Percentiles rank a stretch among this genome's conserved stretches.
Conservation (phyloP, 2,113 vertebrate species). For the Cochlearius cochlearius region DNA sequence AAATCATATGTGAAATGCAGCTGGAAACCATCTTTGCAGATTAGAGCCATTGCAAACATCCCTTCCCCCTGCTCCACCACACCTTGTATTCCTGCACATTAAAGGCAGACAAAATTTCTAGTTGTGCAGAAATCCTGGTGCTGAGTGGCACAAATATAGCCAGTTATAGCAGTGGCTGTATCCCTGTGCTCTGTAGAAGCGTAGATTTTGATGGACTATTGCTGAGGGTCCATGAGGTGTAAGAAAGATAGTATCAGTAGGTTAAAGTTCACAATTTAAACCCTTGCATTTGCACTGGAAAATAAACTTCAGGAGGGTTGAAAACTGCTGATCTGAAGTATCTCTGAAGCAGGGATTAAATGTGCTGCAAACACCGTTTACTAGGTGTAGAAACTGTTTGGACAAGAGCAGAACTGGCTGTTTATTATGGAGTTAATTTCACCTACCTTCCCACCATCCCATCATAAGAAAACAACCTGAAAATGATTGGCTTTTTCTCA, state of each 20-base stretch:
- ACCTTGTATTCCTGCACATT: constrained; percentile 12
- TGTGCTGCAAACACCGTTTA: neutral
- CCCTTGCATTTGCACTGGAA: neutral
- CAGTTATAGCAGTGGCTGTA: neutral
- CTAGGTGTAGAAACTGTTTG: neutral
- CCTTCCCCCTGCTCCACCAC: neutral
- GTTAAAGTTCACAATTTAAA: neutral
- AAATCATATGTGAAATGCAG: constrained; percentile 51
- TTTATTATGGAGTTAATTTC: neutral
- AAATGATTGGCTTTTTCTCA: neutral
- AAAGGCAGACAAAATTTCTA: neutral
- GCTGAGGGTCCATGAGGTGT: neutral
- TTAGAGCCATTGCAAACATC: constrained; percentile 13
- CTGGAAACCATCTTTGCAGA: constrained; percentile 38
- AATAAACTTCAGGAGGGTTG: neutral
- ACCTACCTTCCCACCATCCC: neutral
- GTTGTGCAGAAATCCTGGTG: neutral
- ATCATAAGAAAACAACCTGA: neutral
- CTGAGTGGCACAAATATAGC: neutral
- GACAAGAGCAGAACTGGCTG: neutral
- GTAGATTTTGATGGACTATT: neutral
- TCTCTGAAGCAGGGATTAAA: neutral
- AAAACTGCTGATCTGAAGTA: neutral
- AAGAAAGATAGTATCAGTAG: neutral
- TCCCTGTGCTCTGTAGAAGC: neutral